Conservation (phyloP, 2,113 vertebrate species). For the Engystomops pustulosus region DNA sequence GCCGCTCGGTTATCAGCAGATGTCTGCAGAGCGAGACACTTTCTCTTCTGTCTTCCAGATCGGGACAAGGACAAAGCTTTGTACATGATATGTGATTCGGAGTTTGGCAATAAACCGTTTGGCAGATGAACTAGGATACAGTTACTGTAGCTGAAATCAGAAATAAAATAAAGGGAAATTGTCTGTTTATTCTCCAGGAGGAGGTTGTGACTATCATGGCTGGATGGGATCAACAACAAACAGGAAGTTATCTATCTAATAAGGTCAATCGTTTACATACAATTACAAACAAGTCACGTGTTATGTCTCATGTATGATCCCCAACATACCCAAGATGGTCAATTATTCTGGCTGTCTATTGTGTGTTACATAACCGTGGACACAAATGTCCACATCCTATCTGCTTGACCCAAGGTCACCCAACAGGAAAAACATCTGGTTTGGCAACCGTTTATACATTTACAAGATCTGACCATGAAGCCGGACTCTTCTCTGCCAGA, state of each 20-base stretch:
- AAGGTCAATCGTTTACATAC: slow-evolving; percentile 20
- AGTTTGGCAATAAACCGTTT: slow-evolving; percentile 4
- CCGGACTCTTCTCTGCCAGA: neutral
- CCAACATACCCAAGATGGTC: neutral
- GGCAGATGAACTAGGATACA: neutral
- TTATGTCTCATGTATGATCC: neutral
- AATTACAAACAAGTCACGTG: too few species aligned
- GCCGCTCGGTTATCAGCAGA: slow-evolving; percentile 25
- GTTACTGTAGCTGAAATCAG: neutral
- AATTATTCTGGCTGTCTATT: neutral
- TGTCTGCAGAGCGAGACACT: slow-evolving; percentile 23
- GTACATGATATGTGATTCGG: neutral
- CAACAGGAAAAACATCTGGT: neutral
- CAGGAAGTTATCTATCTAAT: slow-evolving; percentile 17
- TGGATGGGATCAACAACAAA: neutral
- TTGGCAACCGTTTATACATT: neutral
- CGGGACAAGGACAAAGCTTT: slow-evolving; percentile 33
- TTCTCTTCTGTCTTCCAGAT: slow-evolving; percentile 1
- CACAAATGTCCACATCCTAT: neutral
- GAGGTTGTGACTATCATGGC: slow-evolving; percentile 15
- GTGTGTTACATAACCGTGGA: neutral
- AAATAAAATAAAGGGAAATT: neutral
- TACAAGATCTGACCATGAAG: neutral
- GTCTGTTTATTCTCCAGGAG: slow-evolving; percentile 38
- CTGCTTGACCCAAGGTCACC: neutral